These are phyloP conservation scores for Trinorchestia longiramus DNA, from an alignment of 1,140 invertebrate genomes.

Conservation along the genomic window DNA sequence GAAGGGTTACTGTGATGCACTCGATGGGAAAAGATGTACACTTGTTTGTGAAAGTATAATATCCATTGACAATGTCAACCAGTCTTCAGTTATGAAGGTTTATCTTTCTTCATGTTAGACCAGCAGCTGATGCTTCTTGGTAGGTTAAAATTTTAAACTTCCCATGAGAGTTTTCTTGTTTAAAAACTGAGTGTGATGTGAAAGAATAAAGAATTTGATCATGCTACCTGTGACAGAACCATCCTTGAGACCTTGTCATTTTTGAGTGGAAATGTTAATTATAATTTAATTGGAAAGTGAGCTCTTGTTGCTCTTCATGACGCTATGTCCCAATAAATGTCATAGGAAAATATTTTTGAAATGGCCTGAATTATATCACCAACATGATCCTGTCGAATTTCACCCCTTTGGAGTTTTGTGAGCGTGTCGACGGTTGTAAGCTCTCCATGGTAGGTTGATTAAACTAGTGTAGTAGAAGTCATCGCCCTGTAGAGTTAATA, in stretches of 20 bases:
- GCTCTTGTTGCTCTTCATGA: background rate
- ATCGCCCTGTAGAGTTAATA: slow-evolving; percentile 6
- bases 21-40: too few species aligned
- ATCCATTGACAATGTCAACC: background rate
- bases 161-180: background rate
- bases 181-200: background rate
- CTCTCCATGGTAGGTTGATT: background rate
- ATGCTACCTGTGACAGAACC: background rate
- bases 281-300: background rate
- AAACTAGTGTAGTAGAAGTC: background rate
- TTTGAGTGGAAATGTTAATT: background rate
- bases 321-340: background rate
- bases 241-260: background rate
- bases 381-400: background rate
- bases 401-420: background rate
- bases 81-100: background rate
- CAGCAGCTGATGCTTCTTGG: background rate
- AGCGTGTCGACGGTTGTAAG: background rate
- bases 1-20: background rate
- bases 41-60: too few species aligned
- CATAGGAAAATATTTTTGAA: background rate
- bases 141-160: background rate
- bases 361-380: background rate
- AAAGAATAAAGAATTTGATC: background rate
- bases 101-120: background rate